Evolutionary conservation across 2,888 invertebrate species (phyloP).

Genomic region (Chrysolina oricalcia): DNA sequence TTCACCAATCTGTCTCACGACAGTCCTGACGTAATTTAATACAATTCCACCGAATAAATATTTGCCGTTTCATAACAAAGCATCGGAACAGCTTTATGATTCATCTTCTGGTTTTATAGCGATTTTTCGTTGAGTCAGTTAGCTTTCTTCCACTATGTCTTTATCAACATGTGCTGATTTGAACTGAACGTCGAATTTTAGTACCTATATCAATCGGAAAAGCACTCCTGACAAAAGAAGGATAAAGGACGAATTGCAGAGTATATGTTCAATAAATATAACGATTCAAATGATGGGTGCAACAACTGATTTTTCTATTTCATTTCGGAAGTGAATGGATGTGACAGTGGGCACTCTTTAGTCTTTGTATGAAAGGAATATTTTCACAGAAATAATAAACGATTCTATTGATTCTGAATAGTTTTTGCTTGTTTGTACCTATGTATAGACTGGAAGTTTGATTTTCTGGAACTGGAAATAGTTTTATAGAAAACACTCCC

Average conservation of each 20-base stretch:
- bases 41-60: conserved; percentile 12
- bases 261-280: conserved; percentile 20
- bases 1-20: not conserved
- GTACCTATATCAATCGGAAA: conserved; percentile 16
- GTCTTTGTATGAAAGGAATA: not conserved
- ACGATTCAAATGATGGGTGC: not conserved
- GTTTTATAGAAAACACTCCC: too few species aligned
- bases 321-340: not conserved
- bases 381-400: not conserved
- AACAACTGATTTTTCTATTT: conserved; percentile 2
- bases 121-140: conserved; percentile 24
- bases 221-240: conserved; percentile 1
- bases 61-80: conserved; percentile 22
- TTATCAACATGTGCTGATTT: conserved; percentile 21
- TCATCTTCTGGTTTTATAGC: conserved; percentile 18
- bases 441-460: too few species aligned
- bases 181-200: conserved; percentile 12
- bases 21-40: conserved; percentile 4
- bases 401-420: not conserved
- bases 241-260: not conserved
- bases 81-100: conserved; percentile 12
- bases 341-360: not conserved
- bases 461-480: too few species aligned
- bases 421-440: too few species aligned
- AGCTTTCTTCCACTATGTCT: conserved; percentile 15